phyloP scores from a whole-genome alignment of 1,140 invertebrate genomes.

The Zaprionus inermis region DNA sequence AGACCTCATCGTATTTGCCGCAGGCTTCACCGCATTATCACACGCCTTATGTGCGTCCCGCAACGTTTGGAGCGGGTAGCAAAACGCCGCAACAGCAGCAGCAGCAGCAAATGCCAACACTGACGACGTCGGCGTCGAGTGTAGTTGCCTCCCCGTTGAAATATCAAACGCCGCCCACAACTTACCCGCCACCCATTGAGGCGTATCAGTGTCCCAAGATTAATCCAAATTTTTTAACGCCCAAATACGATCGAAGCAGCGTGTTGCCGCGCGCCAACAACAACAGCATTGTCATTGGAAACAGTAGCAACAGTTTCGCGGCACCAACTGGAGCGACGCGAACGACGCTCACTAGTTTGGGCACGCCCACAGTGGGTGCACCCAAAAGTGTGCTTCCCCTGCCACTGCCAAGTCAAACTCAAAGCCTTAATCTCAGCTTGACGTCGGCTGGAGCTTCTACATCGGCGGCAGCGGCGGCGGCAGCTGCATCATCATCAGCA shows the following conservation, averaged over 20 bases:
- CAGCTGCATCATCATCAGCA: slow-evolving; percentile 25
- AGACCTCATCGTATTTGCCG: slow-evolving; percentile 73
- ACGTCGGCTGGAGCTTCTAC: slow-evolving; percentile 54
- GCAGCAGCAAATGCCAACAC: slow-evolving; percentile 7
- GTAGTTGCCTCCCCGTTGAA: slow-evolving; percentile 62
- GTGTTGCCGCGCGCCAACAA: slow-evolving; percentile 55
- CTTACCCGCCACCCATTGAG: slow-evolving; percentile 82
- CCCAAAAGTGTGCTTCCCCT: slow-evolving; percentile 25
- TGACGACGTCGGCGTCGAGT: slow-evolving; percentile 12
- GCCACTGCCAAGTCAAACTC: slow-evolving; percentile 43
- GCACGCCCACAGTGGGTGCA: slow-evolving; percentile 17
- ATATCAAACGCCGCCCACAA: slow-evolving; percentile 78
- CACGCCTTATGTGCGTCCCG: slow-evolving; percentile 60
- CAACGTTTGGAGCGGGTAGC: slow-evolving; percentile 54
- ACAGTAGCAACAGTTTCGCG: slow-evolving; percentile 17
- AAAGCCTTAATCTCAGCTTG: slow-evolving; percentile 57
- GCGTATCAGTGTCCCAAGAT: slow-evolving; percentile 83
- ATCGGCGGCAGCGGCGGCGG: slow-evolving; percentile 55
- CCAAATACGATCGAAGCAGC: slow-evolving; percentile 74
- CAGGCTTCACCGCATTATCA: slow-evolving; percentile 77
- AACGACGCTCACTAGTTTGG: slow-evolving; percentile 14
- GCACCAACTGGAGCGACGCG: slow-evolving; percentile 12
- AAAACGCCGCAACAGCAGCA: slow-evolving; percentile 53
- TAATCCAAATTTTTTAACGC: slow-evolving; percentile 81
- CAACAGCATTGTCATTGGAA: slow-evolving; percentile 29